phyloP scores from a whole-genome alignment of 2,113 vertebrate species.

The Tylochromis polylepis region DNA sequence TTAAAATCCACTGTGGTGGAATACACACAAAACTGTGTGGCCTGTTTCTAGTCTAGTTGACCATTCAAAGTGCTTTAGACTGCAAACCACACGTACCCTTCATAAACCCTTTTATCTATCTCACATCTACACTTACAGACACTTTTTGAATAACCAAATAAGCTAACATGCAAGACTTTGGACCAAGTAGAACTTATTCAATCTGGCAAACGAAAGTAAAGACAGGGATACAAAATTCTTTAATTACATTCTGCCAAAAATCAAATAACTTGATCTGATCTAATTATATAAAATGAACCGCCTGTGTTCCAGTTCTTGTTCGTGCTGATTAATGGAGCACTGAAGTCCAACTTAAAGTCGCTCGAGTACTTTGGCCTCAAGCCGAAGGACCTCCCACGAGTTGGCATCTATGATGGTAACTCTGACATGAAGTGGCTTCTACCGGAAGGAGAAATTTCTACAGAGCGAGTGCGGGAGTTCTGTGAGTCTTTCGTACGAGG shows the following conservation, averaged over 20 bases:
- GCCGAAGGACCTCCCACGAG: constrained; percentile 79
- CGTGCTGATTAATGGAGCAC: constrained; percentile 78
- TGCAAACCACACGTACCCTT: background rate
- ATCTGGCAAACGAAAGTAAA: background rate
- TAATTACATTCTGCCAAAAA: background rate
- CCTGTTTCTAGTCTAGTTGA: background rate
- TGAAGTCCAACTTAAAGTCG: constrained; percentile 71
- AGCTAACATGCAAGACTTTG: background rate
- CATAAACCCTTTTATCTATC: background rate
- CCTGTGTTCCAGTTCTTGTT: constrained; percentile 83
- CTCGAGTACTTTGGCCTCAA: constrained; percentile 82
- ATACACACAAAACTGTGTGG: background rate
- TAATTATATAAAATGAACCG: background rate
- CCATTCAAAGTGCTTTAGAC: background rate
- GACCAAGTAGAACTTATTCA: background rate
- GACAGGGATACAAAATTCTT: background rate
- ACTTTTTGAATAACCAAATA: background rate
- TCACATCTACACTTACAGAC: background rate
- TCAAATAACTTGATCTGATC: background rate
- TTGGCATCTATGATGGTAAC: constrained; percentile 78
- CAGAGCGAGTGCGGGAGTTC: constrained; percentile 74
- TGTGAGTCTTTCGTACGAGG: constrained; percentile 78
- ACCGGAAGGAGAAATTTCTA: constrained; percentile 68
- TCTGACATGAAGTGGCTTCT: constrained; percentile 80
- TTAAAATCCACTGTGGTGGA: background rate